Conservation (phyloP, 2,113 vertebrate species). For the Chaetodon auriga region DNA sequence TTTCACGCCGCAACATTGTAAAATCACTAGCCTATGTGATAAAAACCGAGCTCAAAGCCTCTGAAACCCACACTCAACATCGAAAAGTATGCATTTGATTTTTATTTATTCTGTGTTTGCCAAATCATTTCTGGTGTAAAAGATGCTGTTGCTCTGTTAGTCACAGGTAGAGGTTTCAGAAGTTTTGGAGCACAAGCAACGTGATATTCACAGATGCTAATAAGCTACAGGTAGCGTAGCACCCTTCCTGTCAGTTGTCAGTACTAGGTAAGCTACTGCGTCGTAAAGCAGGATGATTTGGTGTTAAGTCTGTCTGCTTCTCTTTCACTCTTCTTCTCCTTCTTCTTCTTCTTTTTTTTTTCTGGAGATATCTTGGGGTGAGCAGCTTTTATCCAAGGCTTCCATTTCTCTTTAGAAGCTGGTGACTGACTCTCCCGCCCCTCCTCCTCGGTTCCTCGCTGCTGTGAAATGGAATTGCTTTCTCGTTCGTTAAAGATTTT, state of each 20-base stretch:
- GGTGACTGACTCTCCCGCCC: constrained; percentile 71
- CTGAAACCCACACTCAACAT: constrained; percentile 7
- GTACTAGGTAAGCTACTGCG: constrained; percentile 71
- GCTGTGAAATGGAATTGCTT: constrained; percentile 85
- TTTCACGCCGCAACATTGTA: constrained; percentile 22
- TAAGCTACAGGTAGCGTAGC: constrained; percentile 49
- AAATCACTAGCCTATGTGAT: not conserved
- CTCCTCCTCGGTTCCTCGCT: constrained; percentile 67
- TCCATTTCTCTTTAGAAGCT: constrained; percentile 78
- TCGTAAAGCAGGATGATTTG: constrained; percentile 73
- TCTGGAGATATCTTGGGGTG: constrained; percentile 68
- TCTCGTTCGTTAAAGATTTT: constrained; percentile 81
- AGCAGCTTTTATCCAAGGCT: constrained; percentile 79
- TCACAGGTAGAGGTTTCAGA: constrained; percentile 55
- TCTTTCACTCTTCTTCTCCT: not conserved
- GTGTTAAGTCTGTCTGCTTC: constrained; percentile 79
- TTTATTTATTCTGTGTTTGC: constrained; percentile 18
- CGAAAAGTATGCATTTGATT: constrained; percentile 8
- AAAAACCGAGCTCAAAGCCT: constrained; percentile 27
- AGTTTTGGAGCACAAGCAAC: constrained; percentile 49
- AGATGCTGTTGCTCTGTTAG: constrained; percentile 46
- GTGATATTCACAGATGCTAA: constrained; percentile 70
- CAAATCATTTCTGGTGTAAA: constrained; percentile 18
- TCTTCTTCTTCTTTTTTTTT: constrained; percentile 6
- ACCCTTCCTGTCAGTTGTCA: constrained; percentile 70